Conservation (phyloP, 2,113 vertebrate species). For the Muntiacus muntjak region DNA sequence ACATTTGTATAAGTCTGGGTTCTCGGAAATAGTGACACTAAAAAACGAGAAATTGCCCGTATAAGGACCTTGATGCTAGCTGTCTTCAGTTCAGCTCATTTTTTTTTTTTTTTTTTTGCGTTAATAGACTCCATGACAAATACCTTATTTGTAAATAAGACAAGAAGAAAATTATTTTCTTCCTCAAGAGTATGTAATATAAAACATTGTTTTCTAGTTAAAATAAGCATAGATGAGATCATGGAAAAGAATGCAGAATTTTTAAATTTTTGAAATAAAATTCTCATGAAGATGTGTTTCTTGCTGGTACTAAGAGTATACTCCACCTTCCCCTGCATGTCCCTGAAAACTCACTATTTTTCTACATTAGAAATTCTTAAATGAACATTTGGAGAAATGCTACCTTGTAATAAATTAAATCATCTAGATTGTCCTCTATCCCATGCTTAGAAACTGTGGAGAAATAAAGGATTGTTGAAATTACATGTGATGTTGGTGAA, state of each 20-base stretch:
- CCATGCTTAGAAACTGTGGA: background rate
- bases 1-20: constrained; percentile 37
- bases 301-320: background rate
- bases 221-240: background rate
- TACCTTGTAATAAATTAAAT: background rate
- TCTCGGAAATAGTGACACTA: constrained; percentile 36
- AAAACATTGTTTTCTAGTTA: background rate
- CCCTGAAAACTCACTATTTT: background rate
- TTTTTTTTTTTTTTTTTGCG: background rate
- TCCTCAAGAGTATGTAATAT: background rate
- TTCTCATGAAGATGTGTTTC: background rate
- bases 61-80: background rate
- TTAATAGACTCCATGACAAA: background rate
- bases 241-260: background rate
- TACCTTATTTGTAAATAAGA: background rate
- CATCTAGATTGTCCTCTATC: background rate
- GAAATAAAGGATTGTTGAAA: background rate
- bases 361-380: background rate
- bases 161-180: background rate
- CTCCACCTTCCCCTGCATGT: accelerated
- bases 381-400: background rate
- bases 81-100: background rate
- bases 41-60: background rate
- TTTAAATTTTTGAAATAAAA: background rate
- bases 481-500: background rate